A percentile compares a stretch with the other conserved stretches of the same genome.
These are phyloP conservation scores for Trichonephila clavata DNA, from an alignment of 1,140 invertebrate genomes.

Conservation along the genomic window DNA sequence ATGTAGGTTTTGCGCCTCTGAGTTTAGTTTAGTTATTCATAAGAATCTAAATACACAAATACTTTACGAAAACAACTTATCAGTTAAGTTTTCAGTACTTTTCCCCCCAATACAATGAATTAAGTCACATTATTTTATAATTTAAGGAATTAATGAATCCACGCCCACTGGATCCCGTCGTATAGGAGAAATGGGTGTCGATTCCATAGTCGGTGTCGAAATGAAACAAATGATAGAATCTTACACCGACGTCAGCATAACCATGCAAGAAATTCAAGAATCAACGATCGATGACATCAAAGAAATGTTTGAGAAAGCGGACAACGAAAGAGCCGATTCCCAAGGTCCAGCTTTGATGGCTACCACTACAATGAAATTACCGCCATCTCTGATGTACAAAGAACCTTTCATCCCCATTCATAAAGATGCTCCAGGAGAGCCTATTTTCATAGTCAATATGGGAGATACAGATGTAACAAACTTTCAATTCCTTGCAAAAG, in stretches of 20 bases:
- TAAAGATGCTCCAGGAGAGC: background rate
- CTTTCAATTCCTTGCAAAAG: background rate
- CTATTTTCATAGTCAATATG: constrained; percentile 20
- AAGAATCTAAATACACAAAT: too few species aligned
- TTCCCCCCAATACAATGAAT: too few species aligned
- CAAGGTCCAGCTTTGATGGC: constrained; percentile 7
- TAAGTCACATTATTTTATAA: background rate
- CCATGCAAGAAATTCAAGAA: constrained; percentile 92
- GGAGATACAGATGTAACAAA: constrained; percentile 20
- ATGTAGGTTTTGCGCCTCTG: too few species aligned
- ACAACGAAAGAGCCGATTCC: background rate
- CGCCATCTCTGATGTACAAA: background rate
- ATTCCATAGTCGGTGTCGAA: constrained; percentile 98
- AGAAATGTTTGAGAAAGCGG: constrained; percentile 75
- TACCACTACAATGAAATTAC: constrained; percentile 12
- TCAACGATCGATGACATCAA: constrained; percentile 88
- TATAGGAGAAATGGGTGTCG: constrained; percentile 96
- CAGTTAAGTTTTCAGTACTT: too few species aligned
- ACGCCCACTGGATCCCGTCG: constrained; percentile 79
- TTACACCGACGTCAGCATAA: constrained; percentile 92
- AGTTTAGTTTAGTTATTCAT: too few species aligned
- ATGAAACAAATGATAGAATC: constrained; percentile 97
- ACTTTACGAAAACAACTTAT: too few species aligned
- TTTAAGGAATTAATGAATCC: constrained; percentile 26
- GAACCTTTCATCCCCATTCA: constrained; percentile 5